Evolutionary conservation across 2,797 vertebrate genomes (phyloP).

Genomic region (Florisuga fusca): DNA sequence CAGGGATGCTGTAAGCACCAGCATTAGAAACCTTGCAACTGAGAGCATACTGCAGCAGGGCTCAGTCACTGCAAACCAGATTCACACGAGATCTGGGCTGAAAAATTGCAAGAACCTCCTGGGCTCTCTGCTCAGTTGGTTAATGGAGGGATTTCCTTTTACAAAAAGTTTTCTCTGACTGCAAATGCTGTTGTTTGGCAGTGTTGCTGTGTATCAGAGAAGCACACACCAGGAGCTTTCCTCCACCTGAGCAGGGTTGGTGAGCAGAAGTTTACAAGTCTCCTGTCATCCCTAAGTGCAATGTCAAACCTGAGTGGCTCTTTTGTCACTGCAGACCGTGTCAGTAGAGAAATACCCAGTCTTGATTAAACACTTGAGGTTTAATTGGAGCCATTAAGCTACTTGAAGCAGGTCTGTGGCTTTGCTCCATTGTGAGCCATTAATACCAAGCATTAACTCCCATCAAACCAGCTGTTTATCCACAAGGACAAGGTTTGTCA

Average conservation of each 20-base stretch:
- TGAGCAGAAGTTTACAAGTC: background rate
- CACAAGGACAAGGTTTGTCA: background rate
- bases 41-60: background rate
- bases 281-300: background rate
- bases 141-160: background rate
- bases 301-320: background rate
- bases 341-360: background rate
- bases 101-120: background rate
- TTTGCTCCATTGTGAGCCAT: background rate
- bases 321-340: background rate
- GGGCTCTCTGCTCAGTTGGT: background rate
- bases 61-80: no score
- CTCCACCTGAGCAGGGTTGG: background rate
- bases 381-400: background rate
- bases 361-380: background rate
- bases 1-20: background rate
- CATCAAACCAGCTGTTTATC: background rate
- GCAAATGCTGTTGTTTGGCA: fast-evolving
- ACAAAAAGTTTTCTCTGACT: background rate
- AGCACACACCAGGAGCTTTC: background rate
- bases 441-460: background rate
- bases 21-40: background rate
- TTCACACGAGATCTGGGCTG: background rate
- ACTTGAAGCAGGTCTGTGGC: background rate
- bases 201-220: background rate